Evolutionary conservation across 2,888 invertebrate species (phyloP).

Genomic region (Leptogaster cylindrica): DNA sequence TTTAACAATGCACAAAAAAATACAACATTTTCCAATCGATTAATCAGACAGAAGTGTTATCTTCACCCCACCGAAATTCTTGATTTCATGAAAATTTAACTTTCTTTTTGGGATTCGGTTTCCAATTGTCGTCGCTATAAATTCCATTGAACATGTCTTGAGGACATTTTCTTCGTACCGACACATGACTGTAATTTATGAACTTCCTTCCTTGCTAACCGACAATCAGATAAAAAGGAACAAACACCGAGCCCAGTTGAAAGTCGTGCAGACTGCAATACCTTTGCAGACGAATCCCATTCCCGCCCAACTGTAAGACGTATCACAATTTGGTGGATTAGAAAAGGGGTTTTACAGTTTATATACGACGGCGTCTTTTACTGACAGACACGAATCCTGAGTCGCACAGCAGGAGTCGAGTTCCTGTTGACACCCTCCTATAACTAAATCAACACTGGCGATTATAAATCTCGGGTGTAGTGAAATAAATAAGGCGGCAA

Average conservation of each 20-base stretch:
- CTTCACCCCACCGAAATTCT: constrained; percentile 13
- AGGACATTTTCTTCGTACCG: constrained; percentile 37
- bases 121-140: constrained; percentile 45
- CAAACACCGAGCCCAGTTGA: constrained; percentile 17
- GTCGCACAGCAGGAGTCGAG: constrained; percentile 45
- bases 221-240: constrained; percentile 43
- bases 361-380: constrained; percentile 8
- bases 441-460: constrained; percentile 46
- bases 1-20: neutral
- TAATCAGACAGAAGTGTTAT: constrained; percentile 27
- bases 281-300: constrained; percentile 31
- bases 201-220: constrained; percentile 47
- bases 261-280: neutral
- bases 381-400: constrained; percentile 43
- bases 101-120: constrained; percentile 40
- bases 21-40: constrained; percentile 38
- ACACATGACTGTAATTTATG: constrained; percentile 47
- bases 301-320: neutral
- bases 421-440: constrained; percentile 47
- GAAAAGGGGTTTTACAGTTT: constrained; percentile 24
- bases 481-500: constrained; percentile 46
- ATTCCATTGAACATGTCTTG: constrained; percentile 45
- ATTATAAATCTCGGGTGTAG: constrained; percentile 46
- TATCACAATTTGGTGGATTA: neutral
- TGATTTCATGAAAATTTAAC: constrained; percentile 44